Evolutionary conservation across 2,113 vertebrate genomes (phyloP), one percentile per base, ranked within the genome.

Genomic region (Anseranas semipalmata): DNA sequence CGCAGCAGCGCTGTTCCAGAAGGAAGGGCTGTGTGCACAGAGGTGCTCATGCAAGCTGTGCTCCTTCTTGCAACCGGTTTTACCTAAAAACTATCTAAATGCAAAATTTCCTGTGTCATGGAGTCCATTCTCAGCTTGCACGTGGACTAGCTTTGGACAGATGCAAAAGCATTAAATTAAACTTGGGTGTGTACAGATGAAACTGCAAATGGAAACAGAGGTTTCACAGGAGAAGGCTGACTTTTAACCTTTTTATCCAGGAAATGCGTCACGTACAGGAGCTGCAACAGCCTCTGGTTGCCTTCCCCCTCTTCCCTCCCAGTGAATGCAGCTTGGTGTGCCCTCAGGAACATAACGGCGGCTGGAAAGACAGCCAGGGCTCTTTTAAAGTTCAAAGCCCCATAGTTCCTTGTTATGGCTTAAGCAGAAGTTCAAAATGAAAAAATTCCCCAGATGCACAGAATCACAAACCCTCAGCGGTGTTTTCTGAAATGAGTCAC

Each of bases 151-250:
- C 24, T 63, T 37, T 39, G 35, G 16, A 39, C 37, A 63, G 22
- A 28, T 63, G 35, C 35, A 63, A 63, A 63, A 63, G 37, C 37
- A 39, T 63, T 39, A 63, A 28, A 39, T 63, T 63, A 63, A 39
- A 28, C 25, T 18, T 63, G 60, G 37, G 37, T 39, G 60, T 22
- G 24, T 17, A 27, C 25, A 50, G 62, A 63, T 39, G 24, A 83
- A 74, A 39, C 19, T 1, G 2, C 18, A 25, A 66, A 46, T 33
- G 48, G 53, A 56, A 80, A 52, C 0, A 63, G 0, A 83, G 32
- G 21, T 28, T n/a, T 28, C 16, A 53, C 39, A 48, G 27, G 18
- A 33, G 39, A 18, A 6, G 2, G 10, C 5, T 15, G 62, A 70
- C 24, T 52, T 63, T 70, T 63, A 45, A 76, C 58, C 20, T 24